Base-by-base conservation (phyloP, 2,113 vertebrate genomes). In the Lamprologus ornatipinnis region DNA sequence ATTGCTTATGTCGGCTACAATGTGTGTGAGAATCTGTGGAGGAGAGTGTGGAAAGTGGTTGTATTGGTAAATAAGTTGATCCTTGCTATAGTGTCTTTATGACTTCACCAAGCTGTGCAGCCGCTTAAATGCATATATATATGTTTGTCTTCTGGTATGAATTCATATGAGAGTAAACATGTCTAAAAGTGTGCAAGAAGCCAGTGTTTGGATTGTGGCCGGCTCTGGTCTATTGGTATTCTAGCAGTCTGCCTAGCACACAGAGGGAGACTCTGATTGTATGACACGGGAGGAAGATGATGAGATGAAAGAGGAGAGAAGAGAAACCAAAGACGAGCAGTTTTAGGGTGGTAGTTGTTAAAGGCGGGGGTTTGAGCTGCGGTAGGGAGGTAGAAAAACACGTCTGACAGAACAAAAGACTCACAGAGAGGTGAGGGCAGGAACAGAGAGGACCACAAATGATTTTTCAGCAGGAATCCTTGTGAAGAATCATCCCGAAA, bases 221-320 rank as follows among this genome's bases (percentile, higher is more conserved):
- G 51, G 42, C 21, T 86, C 26, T 31, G 85, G 84, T 85, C 54
- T 35, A 82, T 94, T 84, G 87, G 75, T 82, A 91, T 93, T 91
- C 88, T 53, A 47, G 33, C 49, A n/a, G 80, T 83, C 75, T 65
- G 84, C 68, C 42, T 5, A 40, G 82, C 28, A 83, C 85, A 81
- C 60, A 75, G 84, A 83, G 79, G 45, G 81, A 83, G 53, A 82
- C 57, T 23, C 63, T 84, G 87, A 87, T 80, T 88, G 53, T 89
- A 82, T 85, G 80, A 82, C 65, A 70, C 13, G 23, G 40, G 12
- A 31, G 68, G 31, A 82, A 58, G 51, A 63, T 12, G 63, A 87
- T 40, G 53, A 75, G 49, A 57, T 19, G 40, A 45, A 79, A 81
- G 35, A 37, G 23, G 19, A 53, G 80, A 65, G 26, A 45, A 47